Base-by-base conservation (phyloP, 2,113 vertebrate species). In the Stigmatopora nigra region DNA sequence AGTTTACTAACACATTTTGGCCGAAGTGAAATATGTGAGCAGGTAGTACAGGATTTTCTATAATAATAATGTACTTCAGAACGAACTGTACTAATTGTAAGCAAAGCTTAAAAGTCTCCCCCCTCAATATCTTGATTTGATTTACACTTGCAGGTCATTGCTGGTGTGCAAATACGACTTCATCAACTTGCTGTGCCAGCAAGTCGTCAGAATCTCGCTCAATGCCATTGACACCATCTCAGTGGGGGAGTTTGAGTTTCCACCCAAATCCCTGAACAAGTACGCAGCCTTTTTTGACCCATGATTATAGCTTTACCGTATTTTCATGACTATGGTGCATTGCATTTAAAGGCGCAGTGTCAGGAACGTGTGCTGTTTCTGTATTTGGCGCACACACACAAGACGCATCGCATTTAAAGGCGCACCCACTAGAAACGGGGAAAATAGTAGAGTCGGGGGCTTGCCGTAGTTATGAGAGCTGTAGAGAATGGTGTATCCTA, bases 91-190 rank as follows among this genome's bases (percentile, higher is more conserved):
- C 10, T 55, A 7, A 22, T 55, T 55, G 22, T 13, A 55, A 20
- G 51, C 19, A 5, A 20, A 20, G 14, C 19, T 55, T 55, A 20
- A 5, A 31, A 22, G 14, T n/a, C 7, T 55, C 4, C 15, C 14
- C 4, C 11, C 49, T n/a, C 11, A n/a, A 10, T 15, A 31, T 7
- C 4, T 16, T 7, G 13, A 15, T 56, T 56, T 56, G 6, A 14
- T n/a, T 44, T 58, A 17, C 31, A 7, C 84, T 12, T 60, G 3
- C 82, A 91, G 92, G 89, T 94, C 95, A 17, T 87, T 99, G 62
- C 88, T 98, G 79, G 88, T 98, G 81, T 98, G 96, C 85, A 98
- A 99, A 66, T 98, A 99, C 59, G 96, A 99, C 89, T 98, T 98
- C 88, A 92, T 99, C 86, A 94, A 91, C 82, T 89, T 98, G 57